Evolutionary conservation across 2,888 invertebrate genomes (phyloP), one percentile per base, ranked within the genome.

Genomic region (Agapostemon virescens): DNA sequence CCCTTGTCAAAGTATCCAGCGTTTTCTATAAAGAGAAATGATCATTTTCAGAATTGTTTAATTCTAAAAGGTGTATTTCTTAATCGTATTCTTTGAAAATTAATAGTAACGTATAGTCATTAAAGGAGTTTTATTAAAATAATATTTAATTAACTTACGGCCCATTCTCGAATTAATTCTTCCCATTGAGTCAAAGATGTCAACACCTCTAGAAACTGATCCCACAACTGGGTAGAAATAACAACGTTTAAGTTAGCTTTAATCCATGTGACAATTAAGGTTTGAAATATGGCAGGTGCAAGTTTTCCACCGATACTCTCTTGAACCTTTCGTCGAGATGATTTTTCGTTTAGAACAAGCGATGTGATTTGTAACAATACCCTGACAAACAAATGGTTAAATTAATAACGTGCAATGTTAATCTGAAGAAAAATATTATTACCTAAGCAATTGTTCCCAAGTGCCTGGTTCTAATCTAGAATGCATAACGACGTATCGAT

Each of bases 221-320:
- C 98, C 99, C 99, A 99, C 64, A 99, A 93, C 89, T 97, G 96
- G 9, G 96, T 94, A 76, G 97, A 96, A 79, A 99, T 97, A 5
- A 96, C 95, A 9, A 98, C 98, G 92, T 98, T 98, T 87, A 99
- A 94, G 93, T 98, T 98, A 0, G 98, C 99, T 90, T 98, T 98
- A 88, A 99, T 98, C 98, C 99, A 99, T 4, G 98, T 98, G 84
- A 99, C 98, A 86, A 99, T 98, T 69, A 99, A 93, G 0, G 99
- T 99, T 95, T 99, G 97, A 89, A 97, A 97, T 86, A 97, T 95
- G 0, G 97, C 97, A 33, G 97, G 97, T 7, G 97, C 97, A 82
- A 98, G 93, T 90, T 96, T 96, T 42, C 96, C 96, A 55, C 96
- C 96, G 75, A 94, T 93, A 70, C 89, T 92, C 77, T 92, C 96